phyloP scores from a whole-genome alignment of 2,797 vertebrate genomes.

The Tolypeutes matacus region DNA sequence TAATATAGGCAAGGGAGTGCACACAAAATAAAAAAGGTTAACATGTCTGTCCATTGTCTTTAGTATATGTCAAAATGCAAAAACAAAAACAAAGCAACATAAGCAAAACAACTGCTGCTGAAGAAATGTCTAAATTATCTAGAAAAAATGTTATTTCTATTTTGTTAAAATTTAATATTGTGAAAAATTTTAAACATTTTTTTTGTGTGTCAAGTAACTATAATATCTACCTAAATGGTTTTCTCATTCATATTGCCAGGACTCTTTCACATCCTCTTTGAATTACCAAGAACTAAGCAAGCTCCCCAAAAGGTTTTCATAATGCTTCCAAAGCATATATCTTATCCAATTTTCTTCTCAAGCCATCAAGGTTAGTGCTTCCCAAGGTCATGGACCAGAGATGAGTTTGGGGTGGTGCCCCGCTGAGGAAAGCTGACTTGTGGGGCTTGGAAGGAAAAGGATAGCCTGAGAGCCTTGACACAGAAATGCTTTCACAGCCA shows the following conservation, averaged over 20 bases:
- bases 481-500: no score
- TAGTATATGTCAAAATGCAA: not conserved
- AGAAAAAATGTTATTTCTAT: not conserved
- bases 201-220: not conserved
- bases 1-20: not conserved
- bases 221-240: not conserved
- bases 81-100: not conserved
- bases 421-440: not conserved
- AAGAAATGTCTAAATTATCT: not conserved
- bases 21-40: not conserved
- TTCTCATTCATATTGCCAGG: not conserved
- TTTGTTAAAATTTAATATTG: not conserved
- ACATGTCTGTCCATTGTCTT: not conserved
- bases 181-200: conserved; percentile 10
- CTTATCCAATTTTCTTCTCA: not conserved
- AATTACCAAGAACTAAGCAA: not conserved
- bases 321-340: not conserved
- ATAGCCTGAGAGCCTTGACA: not conserved
- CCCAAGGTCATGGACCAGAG: not conserved
- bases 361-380: not conserved
- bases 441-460: not conserved
- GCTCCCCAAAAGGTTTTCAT: not conserved
- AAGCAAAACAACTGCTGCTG: not conserved
- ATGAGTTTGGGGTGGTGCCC: not conserved
- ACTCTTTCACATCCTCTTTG: not conserved